These are phyloP conservation scores for Falco columbarius DNA, from an alignment of 2,797 vertebrate species.

Conservation along the genomic window DNA sequence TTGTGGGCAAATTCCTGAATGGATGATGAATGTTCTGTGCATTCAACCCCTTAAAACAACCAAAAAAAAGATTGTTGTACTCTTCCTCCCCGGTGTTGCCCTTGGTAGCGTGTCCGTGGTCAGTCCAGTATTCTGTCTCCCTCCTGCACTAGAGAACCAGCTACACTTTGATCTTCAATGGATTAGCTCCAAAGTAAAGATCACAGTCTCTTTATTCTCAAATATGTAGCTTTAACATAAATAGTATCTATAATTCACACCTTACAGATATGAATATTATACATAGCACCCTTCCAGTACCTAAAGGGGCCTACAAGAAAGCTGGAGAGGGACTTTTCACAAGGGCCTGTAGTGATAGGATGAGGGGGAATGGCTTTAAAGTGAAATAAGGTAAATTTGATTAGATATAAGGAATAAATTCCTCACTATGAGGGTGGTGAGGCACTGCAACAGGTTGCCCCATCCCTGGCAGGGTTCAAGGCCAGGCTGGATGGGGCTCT, in stretches of 20 bases:
- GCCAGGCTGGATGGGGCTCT: neutral
- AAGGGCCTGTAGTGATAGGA: neutral
- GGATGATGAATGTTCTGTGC: neutral
- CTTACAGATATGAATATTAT: neutral
- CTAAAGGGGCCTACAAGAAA: neutral
- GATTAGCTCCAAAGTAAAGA: neutral
- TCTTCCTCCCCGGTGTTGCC: neutral
- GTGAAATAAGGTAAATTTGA: accelerated
- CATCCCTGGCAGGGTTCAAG: neutral
- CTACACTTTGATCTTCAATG: neutral
- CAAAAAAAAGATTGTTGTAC: neutral
- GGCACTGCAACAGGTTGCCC: neutral
- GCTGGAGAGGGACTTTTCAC: neutral
- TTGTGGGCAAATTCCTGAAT: neutral
- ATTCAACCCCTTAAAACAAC: neutral
- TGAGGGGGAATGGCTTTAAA: neutral
- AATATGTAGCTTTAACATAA: neutral
- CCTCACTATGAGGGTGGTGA: neutral
- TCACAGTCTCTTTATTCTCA: neutral
- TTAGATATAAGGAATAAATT: neutral
- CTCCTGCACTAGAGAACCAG: neutral
- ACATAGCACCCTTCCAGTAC: neutral
- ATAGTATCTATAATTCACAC: neutral
- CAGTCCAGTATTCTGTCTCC: neutral
- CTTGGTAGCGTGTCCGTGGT: neutral